Percentiles rank a stretch among this genome's conserved stretches.
These are phyloP conservation scores for Scyliorhinus canicula DNA, from an alignment of 2,797 vertebrate species.

Conservation along the genomic window DNA sequence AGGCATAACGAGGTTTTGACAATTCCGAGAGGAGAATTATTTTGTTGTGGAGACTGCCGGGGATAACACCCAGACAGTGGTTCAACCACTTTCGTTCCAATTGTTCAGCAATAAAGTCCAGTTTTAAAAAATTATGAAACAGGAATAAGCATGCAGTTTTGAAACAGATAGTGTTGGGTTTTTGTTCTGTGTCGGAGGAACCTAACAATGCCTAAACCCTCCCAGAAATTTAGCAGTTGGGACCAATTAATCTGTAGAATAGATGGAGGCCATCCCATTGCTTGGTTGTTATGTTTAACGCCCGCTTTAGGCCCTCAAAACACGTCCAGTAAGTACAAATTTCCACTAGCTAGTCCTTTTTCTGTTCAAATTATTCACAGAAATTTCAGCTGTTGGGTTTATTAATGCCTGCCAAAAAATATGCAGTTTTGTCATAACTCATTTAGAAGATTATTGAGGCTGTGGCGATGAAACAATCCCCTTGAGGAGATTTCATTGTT, in stretches of 20 bases:
- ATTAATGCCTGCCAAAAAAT: neutral
- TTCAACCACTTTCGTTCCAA: no score
- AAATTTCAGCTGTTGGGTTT: neutral
- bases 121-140: no score
- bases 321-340: neutral
- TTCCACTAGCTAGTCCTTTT: neutral
- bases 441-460: neutral
- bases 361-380: neutral
- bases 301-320: neutral
- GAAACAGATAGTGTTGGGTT: no score
- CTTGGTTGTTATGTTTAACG: neutral
- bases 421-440: neutral
- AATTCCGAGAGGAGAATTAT: no score
- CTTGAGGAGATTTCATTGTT: constrained; percentile 1
- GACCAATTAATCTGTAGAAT: neutral
- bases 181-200: no score
- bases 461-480: neutral
- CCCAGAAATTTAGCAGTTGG: neutral
- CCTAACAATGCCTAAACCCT: neutral
- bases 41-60: no score
- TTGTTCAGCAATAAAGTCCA: no score
- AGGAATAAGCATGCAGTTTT: no score
- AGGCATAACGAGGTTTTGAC: no score
- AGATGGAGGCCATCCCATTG: neutral
- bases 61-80: no score